phyloP scores from a whole-genome alignment of 1,140 invertebrate genomes.

The Drosophila simulans region DNA sequence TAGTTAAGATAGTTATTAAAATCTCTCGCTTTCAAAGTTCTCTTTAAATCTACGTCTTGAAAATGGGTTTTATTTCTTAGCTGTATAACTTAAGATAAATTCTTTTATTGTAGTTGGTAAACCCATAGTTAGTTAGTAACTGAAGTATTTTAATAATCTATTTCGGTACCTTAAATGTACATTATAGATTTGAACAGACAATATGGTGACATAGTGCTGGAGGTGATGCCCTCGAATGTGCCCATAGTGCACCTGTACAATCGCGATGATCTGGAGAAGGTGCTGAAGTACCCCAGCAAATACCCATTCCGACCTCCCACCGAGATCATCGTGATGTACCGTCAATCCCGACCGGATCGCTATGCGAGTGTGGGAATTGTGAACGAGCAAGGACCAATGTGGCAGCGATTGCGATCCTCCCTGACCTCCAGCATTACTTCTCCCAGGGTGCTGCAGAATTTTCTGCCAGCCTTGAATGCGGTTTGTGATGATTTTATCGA shows the following conservation, averaged over 20 bases:
- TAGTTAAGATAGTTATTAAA: neutral
- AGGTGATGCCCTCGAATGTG: slow-evolving; percentile 90
- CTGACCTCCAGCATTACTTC: slow-evolving; percentile 92
- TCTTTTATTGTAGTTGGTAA: too few relatives aligned
- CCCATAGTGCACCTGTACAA: slow-evolving; percentile 92
- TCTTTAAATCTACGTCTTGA: too few relatives aligned
- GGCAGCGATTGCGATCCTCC: slow-evolving; percentile 90
- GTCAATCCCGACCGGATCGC: slow-evolving; percentile 89
- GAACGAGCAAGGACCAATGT: slow-evolving; percentile 93
- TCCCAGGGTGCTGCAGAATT: slow-evolving; percentile 90
- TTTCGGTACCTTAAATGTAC: too few relatives aligned
- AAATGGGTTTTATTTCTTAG: neutral
- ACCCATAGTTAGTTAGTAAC: too few relatives aligned
- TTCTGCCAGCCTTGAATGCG: slow-evolving; percentile 90
- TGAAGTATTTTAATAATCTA: too few relatives aligned
- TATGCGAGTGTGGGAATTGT: slow-evolving; percentile 92
- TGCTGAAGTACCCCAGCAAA: slow-evolving; percentile 89
- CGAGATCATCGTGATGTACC: slow-evolving; percentile 91
- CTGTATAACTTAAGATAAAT: neutral
- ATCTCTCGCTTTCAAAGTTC: neutral
- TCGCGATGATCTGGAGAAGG: slow-evolving; percentile 90
- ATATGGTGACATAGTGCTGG: slow-evolving; percentile 91
- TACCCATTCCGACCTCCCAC: slow-evolving; percentile 93
- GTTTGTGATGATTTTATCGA: slow-evolving; percentile 92
- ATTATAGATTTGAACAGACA: slow-evolving; percentile 87